Conservation (phyloP, 2,888 invertebrate species). For the Trachelus tabidus region DNA sequence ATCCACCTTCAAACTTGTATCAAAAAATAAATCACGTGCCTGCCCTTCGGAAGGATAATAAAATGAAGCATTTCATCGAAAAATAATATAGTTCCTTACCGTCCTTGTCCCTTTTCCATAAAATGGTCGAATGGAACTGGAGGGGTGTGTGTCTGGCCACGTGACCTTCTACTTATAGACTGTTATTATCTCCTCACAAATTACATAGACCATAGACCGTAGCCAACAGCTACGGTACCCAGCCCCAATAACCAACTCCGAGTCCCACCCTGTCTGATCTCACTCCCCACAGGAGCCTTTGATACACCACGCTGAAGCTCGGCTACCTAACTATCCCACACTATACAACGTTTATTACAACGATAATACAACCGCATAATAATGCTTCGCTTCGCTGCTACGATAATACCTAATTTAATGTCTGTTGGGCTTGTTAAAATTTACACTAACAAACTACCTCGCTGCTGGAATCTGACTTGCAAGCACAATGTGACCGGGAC, state of each 20-base stretch:
- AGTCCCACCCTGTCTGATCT: slow-evolving; percentile 8
- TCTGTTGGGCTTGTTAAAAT: background rate
- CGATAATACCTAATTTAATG: slow-evolving; percentile 22
- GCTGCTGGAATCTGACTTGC: background rate
- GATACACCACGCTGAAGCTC: slow-evolving; percentile 4
- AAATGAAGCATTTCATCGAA: background rate
- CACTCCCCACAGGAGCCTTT: background rate
- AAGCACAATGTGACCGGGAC: background rate
- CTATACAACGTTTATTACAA: slow-evolving; percentile 47
- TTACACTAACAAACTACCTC: background rate
- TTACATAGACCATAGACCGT: no score
- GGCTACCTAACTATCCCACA: slow-evolving; percentile 24
- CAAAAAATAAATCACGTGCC: background rate
- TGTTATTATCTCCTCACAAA: slow-evolving; percentile 49
- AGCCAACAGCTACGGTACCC: slow-evolving; percentile 30
- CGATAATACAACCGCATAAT: slow-evolving; percentile 46
- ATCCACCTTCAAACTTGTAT: background rate
- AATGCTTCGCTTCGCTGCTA: slow-evolving; percentile 29
- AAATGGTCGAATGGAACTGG: background rate
- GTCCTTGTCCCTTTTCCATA: background rate
- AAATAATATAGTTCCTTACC: background rate
- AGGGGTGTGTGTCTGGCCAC: background rate
- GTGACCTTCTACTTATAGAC: slow-evolving; percentile 10
- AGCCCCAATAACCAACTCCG: slow-evolving; percentile 27
- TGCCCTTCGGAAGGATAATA: background rate